Percentiles rank a stretch among this genome's conserved stretches.
phyloP scores from a whole-genome alignment of 2,113 vertebrate species.

The Callaeas wilsoni region DNA sequence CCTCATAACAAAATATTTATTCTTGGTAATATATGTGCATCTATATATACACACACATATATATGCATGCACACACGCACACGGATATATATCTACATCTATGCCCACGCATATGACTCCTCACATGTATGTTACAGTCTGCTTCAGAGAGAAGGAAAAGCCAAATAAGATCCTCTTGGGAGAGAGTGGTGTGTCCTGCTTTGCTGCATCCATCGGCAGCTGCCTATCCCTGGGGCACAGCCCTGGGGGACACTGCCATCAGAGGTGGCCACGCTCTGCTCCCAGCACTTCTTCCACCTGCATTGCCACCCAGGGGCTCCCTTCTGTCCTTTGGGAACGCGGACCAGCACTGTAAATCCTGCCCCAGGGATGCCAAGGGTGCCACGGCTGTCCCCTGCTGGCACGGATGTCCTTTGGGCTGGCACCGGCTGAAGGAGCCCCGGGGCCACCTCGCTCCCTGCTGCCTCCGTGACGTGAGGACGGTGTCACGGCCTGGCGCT shows the following conservation, averaged over 20 bases:
- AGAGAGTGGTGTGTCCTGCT: accelerated
- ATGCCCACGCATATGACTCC: background rate
- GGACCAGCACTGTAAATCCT: background rate
- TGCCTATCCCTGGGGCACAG: accelerated
- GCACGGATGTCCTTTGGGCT: accelerated
- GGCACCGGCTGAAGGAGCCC: accelerated
- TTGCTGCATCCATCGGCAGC: background rate
- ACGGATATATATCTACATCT: accelerated
- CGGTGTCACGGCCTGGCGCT: accelerated
- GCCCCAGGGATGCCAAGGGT: too few relatives aligned
- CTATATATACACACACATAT: background rate
- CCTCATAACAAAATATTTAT: background rate
- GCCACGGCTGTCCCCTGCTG: background rate
- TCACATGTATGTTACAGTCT: background rate
- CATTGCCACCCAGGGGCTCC: accelerated
- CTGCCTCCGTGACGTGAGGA: background rate
- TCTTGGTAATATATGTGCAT: background rate
- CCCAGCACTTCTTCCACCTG: background rate
- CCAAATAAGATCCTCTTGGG: accelerated
- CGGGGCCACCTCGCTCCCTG: accelerated
- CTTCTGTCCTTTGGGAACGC: accelerated
- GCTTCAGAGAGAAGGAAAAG: background rate
- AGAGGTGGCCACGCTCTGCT: background rate
- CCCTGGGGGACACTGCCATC: accelerated
- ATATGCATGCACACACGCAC: too few relatives aligned